Conservation (phyloP, 1,140 invertebrate genomes). For the Belonocnema kinseyi region DNA sequence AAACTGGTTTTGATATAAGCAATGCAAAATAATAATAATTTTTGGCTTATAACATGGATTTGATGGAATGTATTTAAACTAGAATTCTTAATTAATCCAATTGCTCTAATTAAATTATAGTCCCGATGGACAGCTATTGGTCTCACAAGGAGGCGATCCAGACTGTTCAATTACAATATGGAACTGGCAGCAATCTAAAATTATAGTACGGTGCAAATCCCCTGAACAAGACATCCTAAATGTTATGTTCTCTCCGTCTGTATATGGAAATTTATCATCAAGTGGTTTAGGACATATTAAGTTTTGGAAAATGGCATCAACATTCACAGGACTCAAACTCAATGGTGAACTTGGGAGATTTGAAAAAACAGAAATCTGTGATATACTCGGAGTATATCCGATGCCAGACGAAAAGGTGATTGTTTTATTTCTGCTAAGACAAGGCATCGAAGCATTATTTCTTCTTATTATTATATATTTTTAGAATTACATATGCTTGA, state of each 20-base stretch:
- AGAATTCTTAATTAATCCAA: too few relatives aligned
- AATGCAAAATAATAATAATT: too few relatives aligned
- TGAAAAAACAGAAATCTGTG: constrained; percentile 92
- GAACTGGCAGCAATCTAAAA: constrained; percentile 86
- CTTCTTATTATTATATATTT: constrained; percentile 26
- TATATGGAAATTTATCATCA: constrained; percentile 85
- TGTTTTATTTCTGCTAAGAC: neutral
- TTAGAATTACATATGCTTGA: neutral
- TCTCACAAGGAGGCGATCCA: constrained; percentile 88
- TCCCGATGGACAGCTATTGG: constrained; percentile 85
- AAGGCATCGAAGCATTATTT: constrained; percentile 13
- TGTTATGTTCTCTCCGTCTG: constrained; percentile 86
- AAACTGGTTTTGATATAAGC: too few relatives aligned
- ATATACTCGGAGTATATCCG: constrained; percentile 88
- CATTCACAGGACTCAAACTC: constrained; percentile 93
- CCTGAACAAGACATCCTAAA: constrained; percentile 87
- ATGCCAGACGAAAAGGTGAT: constrained; percentile 90
- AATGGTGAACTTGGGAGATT: constrained; percentile 90
- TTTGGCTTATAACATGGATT: too few relatives aligned
- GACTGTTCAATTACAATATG: constrained; percentile 92
- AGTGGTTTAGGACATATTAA: constrained; percentile 89
- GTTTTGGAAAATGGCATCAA: constrained; percentile 94
- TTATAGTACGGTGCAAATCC: constrained; percentile 86
- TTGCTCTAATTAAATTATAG: constrained; percentile 72
- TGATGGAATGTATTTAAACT: too few relatives aligned